Percentiles rank a stretch among this genome's conserved stretches.
Evolutionary conservation across 92 coral and sea anemone genomes (phyloP).

Genomic region (Galaxea fascicularis): DNA sequence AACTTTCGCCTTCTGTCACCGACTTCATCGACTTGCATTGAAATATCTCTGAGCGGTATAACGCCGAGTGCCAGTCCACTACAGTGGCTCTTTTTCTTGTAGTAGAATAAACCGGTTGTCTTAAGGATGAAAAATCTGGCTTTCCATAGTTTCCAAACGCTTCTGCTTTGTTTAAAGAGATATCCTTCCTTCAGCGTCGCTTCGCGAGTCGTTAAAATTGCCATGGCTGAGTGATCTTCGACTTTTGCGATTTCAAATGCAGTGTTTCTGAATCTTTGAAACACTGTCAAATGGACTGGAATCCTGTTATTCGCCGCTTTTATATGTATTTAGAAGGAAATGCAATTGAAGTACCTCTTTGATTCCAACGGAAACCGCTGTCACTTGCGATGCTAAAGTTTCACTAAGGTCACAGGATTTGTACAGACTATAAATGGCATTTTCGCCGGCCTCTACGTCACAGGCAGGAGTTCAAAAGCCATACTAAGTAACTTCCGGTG

Average conservation of each 20-base stretch:
- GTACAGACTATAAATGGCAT: slow-evolving; percentile 28
- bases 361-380: slow-evolving; percentile 16
- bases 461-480: neutral
- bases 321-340: neutral
- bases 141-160: slow-evolving; percentile 96
- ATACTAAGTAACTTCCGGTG: slow-evolving; percentile 13
- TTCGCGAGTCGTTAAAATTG: slow-evolving; percentile 76
- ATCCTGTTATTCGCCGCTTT: neutral
- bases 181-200: slow-evolving; percentile 90
- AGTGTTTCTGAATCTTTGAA: neutral
- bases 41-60: slow-evolving; percentile 78
- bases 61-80: slow-evolving; percentile 86
- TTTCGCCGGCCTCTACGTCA: slow-evolving; percentile 32
- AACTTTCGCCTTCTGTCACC: slow-evolving; percentile 87
- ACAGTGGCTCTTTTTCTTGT: slow-evolving; percentile 83
- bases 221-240: slow-evolving; percentile 48
- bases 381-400: neutral
- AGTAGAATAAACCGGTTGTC: slow-evolving; percentile 87
- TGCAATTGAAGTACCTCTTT: neutral
- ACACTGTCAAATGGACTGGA: neutral
- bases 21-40: slow-evolving; percentile 89
- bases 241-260: neutral
- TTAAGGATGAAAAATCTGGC: slow-evolving; percentile 93
- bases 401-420: neutral
- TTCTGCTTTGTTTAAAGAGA: slow-evolving; percentile 94